A percentile compares a stretch with the other conserved stretches of the same genome.
Evolutionary conservation across 2,797 vertebrate genomes (phyloP).

Genomic region (Alosa sapidissima): DNA sequence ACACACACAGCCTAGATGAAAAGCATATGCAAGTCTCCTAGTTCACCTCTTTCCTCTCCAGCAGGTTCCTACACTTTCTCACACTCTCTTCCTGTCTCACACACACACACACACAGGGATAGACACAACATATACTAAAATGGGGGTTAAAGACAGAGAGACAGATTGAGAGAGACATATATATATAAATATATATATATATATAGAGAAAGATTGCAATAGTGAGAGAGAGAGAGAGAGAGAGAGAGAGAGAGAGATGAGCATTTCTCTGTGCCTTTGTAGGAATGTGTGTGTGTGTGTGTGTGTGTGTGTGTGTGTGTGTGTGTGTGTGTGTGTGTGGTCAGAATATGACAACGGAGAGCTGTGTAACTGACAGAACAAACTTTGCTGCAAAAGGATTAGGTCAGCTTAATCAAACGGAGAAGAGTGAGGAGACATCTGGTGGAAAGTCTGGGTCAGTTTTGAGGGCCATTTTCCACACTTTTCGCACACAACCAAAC

Average conservation of each 20-base stretch:
- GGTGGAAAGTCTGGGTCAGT: slow-evolving; percentile 9
- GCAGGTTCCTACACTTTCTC: not conserved
- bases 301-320: slow-evolving; percentile 19
- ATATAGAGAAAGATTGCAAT: too few relatives aligned
- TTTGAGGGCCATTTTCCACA: not conserved
- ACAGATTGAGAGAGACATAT: too few relatives aligned
- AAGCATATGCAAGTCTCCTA: not conserved
- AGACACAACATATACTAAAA: too few relatives aligned
- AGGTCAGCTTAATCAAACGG: slow-evolving; percentile 3
- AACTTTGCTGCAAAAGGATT: not conserved
- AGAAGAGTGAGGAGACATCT: not conserved
- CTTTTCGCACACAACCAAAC: not conserved
- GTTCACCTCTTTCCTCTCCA: not conserved
- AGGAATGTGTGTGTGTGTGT: not conserved
- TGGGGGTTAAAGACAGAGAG: too few relatives aligned
- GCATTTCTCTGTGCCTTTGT: not conserved
- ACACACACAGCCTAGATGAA: not conserved
- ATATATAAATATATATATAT: too few relatives aligned
- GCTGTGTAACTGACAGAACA: not conserved
- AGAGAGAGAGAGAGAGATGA: not conserved
- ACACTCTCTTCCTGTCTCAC: not conserved
- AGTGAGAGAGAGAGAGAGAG: too few relatives aligned
- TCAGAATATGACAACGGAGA: not conserved
- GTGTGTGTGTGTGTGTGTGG: slow-evolving; percentile 1
- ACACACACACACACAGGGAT: too few relatives aligned